Conservation (phyloP, 2,888 invertebrate species). For the Platynereis dumerilii region DNA sequence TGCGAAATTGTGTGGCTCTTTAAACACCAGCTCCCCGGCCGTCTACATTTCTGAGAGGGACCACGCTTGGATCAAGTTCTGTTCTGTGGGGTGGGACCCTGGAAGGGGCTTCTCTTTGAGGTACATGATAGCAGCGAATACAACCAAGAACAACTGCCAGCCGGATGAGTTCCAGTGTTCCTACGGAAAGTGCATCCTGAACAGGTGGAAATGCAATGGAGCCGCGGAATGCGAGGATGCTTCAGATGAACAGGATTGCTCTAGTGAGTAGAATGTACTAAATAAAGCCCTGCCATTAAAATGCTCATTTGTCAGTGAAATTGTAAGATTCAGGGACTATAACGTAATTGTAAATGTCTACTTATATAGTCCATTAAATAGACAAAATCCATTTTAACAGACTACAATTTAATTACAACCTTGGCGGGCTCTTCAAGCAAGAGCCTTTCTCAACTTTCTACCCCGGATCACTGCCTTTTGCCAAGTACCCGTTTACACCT, state of each 20-base stretch:
- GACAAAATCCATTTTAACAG: too few species aligned
- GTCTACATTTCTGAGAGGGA: conserved; percentile 27
- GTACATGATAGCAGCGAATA: conserved; percentile 32
- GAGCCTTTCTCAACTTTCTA: too few species aligned
- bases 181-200: conserved; percentile 42
- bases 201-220: conserved; percentile 44
- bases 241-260: conserved; percentile 38
- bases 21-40: conserved; percentile 14
- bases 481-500: too few species aligned
- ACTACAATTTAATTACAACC: too few species aligned
- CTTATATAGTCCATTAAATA: too few species aligned
- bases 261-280: background rate
- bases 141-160: conserved; percentile 20
- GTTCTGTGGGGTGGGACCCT: conserved; percentile 17
- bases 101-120: conserved; percentile 33
- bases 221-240: conserved; percentile 41
- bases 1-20: conserved; percentile 29
- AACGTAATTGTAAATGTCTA: too few species aligned
- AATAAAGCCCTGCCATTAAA: too few species aligned
- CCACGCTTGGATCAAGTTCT: conserved; percentile 33
- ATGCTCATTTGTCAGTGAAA: too few species aligned
- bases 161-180: conserved; percentile 37
- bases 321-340: too few species aligned
- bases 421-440: too few species aligned
- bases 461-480: too few species aligned